phyloP scores from a whole-genome alignment of 2,797 vertebrate genomes.

The Enteromius trimaculatus region DNA sequence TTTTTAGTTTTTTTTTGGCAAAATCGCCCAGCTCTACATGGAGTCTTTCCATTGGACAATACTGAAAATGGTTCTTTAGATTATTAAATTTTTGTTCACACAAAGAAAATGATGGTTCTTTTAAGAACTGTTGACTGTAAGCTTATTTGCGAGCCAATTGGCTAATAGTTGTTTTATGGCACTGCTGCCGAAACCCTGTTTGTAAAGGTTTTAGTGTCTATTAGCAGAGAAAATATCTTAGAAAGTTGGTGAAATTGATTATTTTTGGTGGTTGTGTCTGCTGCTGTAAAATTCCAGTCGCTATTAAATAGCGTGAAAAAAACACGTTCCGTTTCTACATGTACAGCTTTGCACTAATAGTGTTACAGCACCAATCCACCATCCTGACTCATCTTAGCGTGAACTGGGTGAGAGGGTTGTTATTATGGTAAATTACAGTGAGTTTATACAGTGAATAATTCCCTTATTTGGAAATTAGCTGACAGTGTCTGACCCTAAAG shows the following conservation, averaged over 20 bases:
- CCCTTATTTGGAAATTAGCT: constrained; percentile 53
- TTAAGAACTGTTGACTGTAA: too few relatives aligned
- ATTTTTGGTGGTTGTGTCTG: too few relatives aligned
- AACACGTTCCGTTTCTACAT: not conserved
- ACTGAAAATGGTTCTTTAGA: too few relatives aligned
- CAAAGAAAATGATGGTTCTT: too few relatives aligned
- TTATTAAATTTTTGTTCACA: too few relatives aligned
- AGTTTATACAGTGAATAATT: constrained; percentile 40
- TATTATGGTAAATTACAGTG: constrained; percentile 45
- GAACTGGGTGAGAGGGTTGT: constrained; percentile 21
- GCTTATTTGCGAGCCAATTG: too few relatives aligned
- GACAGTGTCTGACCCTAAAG: constrained; percentile 43
- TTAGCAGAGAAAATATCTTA: not conserved
- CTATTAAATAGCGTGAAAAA: not conserved
- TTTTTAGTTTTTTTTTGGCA: too few relatives aligned
- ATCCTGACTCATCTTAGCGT: constrained; percentile 24
- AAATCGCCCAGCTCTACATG: too few relatives aligned
- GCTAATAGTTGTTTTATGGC: too few relatives aligned
- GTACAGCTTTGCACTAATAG: not conserved
- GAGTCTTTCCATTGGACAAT: too few relatives aligned
- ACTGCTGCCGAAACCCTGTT: too few relatives aligned
- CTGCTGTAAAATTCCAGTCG: not conserved
- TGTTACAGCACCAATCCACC: constrained; percentile 15
- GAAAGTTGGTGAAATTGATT: not conserved
- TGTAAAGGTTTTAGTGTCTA: too few relatives aligned